Percentiles rank a stretch among this genome's conserved stretches.
Evolutionary conservation across 2,888 invertebrate species (phyloP).

Genomic region (Nemoura dubitans): DNA sequence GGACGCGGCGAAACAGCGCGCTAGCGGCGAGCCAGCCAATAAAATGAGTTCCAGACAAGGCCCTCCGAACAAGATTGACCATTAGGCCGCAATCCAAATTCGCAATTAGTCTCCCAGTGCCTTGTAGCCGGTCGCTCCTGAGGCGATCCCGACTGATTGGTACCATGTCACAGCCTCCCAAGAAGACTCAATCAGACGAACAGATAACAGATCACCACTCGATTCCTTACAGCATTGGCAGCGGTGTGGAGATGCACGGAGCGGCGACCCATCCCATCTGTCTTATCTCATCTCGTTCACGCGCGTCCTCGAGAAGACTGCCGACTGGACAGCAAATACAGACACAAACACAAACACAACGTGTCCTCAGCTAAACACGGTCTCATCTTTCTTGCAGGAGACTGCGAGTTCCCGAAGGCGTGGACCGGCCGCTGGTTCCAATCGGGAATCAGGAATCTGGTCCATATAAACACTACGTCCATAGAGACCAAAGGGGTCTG

Average conservation of each 20-base stretch:
- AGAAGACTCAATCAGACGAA: neutral
- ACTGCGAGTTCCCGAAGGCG: conserved; percentile 73
- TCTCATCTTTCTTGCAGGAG: conserved; percentile 63
- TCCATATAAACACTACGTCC: conserved; percentile 62
- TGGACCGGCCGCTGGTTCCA: conserved; percentile 82
- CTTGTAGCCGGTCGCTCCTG: neutral
- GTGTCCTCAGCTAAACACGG: neutral
- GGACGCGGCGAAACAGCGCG: too few species aligned
- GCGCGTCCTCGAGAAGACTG: too few species aligned
- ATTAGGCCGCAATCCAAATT: conserved; percentile 7
- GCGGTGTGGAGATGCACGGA: neutral
- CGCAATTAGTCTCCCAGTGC: neutral
- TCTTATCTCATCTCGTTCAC: neutral
- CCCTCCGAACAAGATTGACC: neutral
- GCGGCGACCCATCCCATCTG: neutral
- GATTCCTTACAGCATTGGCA: neutral
- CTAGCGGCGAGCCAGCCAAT: neutral
- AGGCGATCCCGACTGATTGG: neutral
- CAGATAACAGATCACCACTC: neutral
- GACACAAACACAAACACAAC: too few species aligned
- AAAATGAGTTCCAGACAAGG: neutral
- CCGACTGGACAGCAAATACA: too few species aligned
- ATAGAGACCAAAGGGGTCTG: conserved; percentile 75
- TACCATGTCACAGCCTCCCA: neutral
- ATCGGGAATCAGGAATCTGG: conserved; percentile 66